phyloP scores from a whole-genome alignment of 2,888 invertebrate genomes.

The Hedychridium roseum region DNA sequence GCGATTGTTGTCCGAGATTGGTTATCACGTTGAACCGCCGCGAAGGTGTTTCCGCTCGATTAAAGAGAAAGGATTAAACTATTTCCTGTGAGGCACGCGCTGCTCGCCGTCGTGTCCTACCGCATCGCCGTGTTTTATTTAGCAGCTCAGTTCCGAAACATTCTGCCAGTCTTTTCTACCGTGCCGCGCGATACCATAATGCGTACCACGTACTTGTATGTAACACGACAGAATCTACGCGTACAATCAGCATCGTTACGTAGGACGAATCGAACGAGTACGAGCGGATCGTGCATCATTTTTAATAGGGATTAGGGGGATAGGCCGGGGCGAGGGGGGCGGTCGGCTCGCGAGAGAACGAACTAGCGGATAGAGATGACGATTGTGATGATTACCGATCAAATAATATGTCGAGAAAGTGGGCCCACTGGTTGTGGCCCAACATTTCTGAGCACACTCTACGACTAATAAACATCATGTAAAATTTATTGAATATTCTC shows the following conservation, averaged over 20 bases:
- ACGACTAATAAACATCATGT: slow-evolving; percentile 59
- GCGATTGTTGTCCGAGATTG: no score
- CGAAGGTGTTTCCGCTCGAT: no score
- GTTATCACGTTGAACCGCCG: no score
- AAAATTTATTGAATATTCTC: slow-evolving; percentile 46
- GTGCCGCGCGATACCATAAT: no score
- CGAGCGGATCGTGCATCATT: slow-evolving; percentile 40
- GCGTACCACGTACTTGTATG: no score
- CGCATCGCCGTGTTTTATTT: no score
- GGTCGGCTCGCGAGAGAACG: neutral
- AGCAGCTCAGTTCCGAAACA: no score
- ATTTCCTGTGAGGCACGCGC: slow-evolving; percentile 40
- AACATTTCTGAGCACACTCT: slow-evolving; percentile 57
- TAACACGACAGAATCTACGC: no score
- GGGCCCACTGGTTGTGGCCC: slow-evolving; percentile 60
- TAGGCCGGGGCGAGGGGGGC: no score
- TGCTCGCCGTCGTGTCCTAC: slow-evolving; percentile 24
- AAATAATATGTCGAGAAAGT: slow-evolving; percentile 53
- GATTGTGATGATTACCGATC: slow-evolving; percentile 57
- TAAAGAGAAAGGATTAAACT: no score
- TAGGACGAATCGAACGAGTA: neutral
- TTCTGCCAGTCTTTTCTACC: no score
- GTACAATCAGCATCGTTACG: no score
- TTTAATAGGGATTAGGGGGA: slow-evolving; percentile 28
- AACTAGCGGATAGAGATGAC: slow-evolving; percentile 26